Conservation (phyloP, 2,888 invertebrate genomes). For the Parnassius glacialis region DNA sequence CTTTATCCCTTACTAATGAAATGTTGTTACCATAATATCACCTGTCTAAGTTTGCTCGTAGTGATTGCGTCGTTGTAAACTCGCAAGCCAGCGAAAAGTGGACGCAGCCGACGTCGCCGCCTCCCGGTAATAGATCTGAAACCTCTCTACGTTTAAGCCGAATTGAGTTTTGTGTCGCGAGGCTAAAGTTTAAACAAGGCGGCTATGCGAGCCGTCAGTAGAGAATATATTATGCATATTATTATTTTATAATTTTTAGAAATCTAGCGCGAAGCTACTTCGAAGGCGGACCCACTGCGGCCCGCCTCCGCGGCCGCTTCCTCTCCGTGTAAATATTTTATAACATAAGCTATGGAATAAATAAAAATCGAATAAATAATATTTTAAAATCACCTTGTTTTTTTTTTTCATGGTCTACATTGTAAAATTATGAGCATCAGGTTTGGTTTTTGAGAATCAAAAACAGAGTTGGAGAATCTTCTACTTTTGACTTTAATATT, state of each 20-base stretch:
- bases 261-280: constrained; percentile 12
- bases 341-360: constrained; percentile 33
- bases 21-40: too few relatives aligned
- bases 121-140: constrained; percentile 23
- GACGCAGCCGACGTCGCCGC: background rate
- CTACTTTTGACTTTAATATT: too few relatives aligned
- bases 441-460: too few relatives aligned
- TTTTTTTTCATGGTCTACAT: background rate
- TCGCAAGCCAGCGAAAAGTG: background rate
- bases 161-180: constrained; percentile 17
- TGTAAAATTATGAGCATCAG: too few relatives aligned
- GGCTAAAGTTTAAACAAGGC: constrained; percentile 1
- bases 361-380: constrained; percentile 19
- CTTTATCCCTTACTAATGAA: too few relatives aligned
- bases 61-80: too few relatives aligned
- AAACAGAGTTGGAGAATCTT: too few relatives aligned
- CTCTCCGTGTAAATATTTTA: constrained; percentile 58
- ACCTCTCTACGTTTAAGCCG: constrained; percentile 27
- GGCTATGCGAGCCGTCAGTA: background rate
- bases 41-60: too few relatives aligned
- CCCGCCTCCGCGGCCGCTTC: background rate
- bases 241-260: constrained; percentile 16
- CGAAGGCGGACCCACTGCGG: background rate
- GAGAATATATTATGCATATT: constrained; percentile 19
- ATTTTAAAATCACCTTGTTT: constrained; percentile 7